A percentile compares a stretch with the other conserved stretches of the same genome.
Evolutionary conservation across 2,888 invertebrate genomes (phyloP).

Genomic region (Thereva unica): DNA sequence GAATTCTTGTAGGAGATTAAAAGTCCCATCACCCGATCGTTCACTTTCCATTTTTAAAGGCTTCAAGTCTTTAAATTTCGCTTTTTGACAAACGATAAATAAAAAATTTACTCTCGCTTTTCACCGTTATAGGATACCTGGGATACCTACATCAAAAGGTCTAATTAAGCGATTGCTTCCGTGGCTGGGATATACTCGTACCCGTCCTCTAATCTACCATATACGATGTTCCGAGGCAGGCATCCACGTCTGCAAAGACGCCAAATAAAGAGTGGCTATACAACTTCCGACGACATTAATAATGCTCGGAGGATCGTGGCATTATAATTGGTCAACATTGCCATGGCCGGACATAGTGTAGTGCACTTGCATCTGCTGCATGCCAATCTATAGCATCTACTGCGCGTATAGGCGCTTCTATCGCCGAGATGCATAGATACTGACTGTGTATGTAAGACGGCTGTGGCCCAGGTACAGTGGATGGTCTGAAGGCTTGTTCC

Average conservation of each 20-base stretch:
- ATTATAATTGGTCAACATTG: constrained; percentile 36
- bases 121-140: background rate
- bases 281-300: constrained; percentile 35
- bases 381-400: constrained; percentile 16
- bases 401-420: constrained; percentile 6
- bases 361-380: constrained; percentile 14
- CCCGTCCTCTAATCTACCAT: background rate
- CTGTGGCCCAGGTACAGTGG: constrained; percentile 1
- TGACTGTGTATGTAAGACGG: background rate
- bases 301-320: constrained; percentile 30
- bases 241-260: constrained; percentile 15
- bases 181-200: constrained; percentile 13
- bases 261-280: constrained; percentile 32
- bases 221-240: constrained; percentile 2
- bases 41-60: constrained; percentile 16
- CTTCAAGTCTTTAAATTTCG: constrained; percentile 9
- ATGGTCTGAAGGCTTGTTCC: constrained; percentile 18
- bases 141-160: constrained; percentile 20
- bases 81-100: constrained; percentile 23
- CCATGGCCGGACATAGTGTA: constrained; percentile 17
- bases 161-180: constrained; percentile 35
- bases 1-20: no score
- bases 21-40: background rate
- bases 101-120: constrained; percentile 33
- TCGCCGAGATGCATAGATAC: background rate